Base-by-base conservation (phyloP, 2,888 invertebrate genomes). In the Rhagonycha lutea region DNA sequence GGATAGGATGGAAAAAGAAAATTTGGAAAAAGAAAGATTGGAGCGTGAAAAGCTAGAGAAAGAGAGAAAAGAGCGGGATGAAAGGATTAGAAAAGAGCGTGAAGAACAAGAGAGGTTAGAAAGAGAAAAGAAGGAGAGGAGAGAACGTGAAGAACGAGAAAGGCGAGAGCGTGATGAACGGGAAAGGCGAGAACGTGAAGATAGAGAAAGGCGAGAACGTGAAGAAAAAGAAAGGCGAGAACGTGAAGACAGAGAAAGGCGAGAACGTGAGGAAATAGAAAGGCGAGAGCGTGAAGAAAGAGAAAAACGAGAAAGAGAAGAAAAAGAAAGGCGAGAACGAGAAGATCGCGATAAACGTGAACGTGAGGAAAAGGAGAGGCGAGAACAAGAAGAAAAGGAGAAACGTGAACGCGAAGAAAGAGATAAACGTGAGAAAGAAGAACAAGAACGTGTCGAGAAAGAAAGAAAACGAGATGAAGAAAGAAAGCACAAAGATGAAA, bases 241-340 rank as follows among this genome's bases (percentile, higher is more conserved):
- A 83, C 12, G 75, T 83, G 10, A 88, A 88, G 79, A 85, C 85
- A 9, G 81, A 87, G 84, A 80, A 88, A 83, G 81, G 85, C 81
- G 85, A 89, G 84, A 84, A 85, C 82, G 84, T 88, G 79, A 82
- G 88, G 90, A 90, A 61, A 87, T 88, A 69, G 89, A 90, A 47
- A 89, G 89, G 80, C 86, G 88, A 73, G 85, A 85, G 61, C 88
- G 86, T 83, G 86, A 88, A 70, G 84, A 84, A 65, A 88, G 86
- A 83, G 89, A 89, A 71, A 90, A 90, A 60, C 88, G 88, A 69
- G 89, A 90, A 47, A 89, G 89, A 80, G 86, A 88, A 72, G 85
- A 85, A 61, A 88, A 86, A 83, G 86, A 88, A 70, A 84, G 84
- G 63, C 88, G 86, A 83, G 89, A 89, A 71, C 86, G 85, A 74